Percentiles rank a stretch among this genome's conserved stretches.
These are phyloP conservation scores for Hemicordylus capensis DNA, from an alignment of 2,113 vertebrate species.

Conservation along the genomic window DNA sequence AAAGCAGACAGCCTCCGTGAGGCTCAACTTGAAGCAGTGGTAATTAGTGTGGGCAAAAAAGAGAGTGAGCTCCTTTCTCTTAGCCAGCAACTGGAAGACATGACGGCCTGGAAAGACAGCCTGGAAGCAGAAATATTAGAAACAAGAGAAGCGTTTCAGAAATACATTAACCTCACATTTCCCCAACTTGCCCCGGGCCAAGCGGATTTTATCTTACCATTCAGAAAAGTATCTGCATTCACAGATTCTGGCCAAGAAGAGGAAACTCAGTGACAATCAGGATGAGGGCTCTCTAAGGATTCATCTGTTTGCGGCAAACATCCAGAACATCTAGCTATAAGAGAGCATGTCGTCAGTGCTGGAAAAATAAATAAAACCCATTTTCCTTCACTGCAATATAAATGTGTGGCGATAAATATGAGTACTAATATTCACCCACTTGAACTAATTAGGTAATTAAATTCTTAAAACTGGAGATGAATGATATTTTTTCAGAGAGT, in stretches of 20 bases:
- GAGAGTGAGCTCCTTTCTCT: constrained; percentile 57
- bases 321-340: neutral
- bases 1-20: constrained; percentile 46
- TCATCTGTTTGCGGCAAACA: neutral
- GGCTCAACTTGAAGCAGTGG: constrained; percentile 49
- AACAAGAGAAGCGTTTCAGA: constrained; percentile 73
- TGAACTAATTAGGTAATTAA: constrained; percentile 11
- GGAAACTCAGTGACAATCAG: neutral
- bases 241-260: neutral
- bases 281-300: neutral
- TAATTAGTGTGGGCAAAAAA: constrained; percentile 37
- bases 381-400: constrained; percentile 7
- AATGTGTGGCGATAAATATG: neutral
- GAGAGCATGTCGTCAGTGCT: neutral
- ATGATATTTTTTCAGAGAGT: neutral
- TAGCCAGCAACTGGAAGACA: constrained; percentile 49
- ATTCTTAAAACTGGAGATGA: neutral
- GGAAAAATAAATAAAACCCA: constrained; percentile 31
- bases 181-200: constrained; percentile 71
- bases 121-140: constrained; percentile 73
- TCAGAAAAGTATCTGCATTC: constrained; percentile 61
- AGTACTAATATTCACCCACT: neutral
- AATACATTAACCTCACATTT: constrained; percentile 72
- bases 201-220: constrained; percentile 75
- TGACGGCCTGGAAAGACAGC: constrained; percentile 72